Conservation (phyloP, 2,888 invertebrate species). For the Alloscopus bannaensis region DNA sequence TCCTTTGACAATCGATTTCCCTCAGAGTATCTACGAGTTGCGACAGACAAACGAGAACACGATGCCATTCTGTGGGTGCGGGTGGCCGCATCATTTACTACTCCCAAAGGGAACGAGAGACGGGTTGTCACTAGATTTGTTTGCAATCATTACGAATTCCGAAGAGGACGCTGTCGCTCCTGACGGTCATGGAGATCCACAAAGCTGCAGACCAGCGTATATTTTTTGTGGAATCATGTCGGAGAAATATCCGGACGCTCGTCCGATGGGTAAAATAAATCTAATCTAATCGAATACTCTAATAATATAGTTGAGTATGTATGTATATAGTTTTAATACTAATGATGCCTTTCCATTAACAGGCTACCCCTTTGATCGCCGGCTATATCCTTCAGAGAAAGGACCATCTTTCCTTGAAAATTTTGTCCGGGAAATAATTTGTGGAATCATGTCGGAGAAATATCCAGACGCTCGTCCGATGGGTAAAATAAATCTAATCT, state of each 20-base stretch:
- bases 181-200: constrained; percentile 3
- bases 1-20: constrained; percentile 88
- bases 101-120: constrained; percentile 83
- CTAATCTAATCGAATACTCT: no score
- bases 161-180: constrained; percentile 49
- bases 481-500: constrained; percentile 43
- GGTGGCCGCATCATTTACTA: constrained; percentile 90
- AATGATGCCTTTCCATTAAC: no score
- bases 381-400: constrained; percentile 45
- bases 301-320: no score
- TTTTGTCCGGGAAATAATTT: constrained; percentile 46
- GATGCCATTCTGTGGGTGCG: constrained; percentile 77
- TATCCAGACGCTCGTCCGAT: constrained; percentile 67
- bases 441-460: constrained; percentile 51
- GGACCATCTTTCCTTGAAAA: constrained; percentile 58
- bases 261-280: constrained; percentile 64
- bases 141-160: constrained; percentile 61
- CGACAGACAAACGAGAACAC: constrained; percentile 78
- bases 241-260: constrained; percentile 62
- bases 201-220: constrained; percentile 55
- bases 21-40: constrained; percentile 83
- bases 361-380: constrained; percentile 61
- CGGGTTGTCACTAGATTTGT: constrained; percentile 76
- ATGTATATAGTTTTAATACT: no score
- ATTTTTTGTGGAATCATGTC: constrained; percentile 61